A percentile compares a stretch with the other conserved stretches of the same genome.
Conservation (phyloP, 2,888 invertebrate genomes). For the Omphaloscelis lunosa region DNA sequence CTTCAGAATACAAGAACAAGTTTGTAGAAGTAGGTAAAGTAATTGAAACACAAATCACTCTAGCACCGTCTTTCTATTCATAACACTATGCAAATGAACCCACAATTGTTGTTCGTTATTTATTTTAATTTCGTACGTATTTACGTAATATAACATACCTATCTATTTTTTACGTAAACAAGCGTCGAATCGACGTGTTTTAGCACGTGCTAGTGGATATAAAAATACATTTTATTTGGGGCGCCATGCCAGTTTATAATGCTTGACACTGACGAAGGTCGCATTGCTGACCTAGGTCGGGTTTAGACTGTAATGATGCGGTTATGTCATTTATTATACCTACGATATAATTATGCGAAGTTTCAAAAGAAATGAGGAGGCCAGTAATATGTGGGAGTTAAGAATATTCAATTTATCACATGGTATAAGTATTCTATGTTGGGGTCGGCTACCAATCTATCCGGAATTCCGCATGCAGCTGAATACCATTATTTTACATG, state of each 20-base stretch:
- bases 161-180: conserved; percentile 53
- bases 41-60: conserved; percentile 13
- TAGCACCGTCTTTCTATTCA: conserved; percentile 4
- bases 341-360: not conserved
- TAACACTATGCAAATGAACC: conserved; percentile 5
- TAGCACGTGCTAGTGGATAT: conserved; percentile 44
- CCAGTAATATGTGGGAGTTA: not conserved
- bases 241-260: conserved; percentile 49
- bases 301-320: conserved; percentile 36
- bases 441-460: too few relatives aligned
- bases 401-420: not conserved
- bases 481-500: too few relatives aligned
- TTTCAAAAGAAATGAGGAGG: not conserved
- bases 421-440: too few relatives aligned
- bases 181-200: conserved; percentile 22
- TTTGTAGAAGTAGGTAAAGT: not conserved
- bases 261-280: conserved; percentile 67
- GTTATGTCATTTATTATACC: conserved; percentile 26
- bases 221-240: conserved; percentile 60
- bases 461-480: too few relatives aligned
- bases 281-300: conserved; percentile 40
- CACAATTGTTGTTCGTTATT: conserved; percentile 21
- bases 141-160: conserved; percentile 43
- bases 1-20: not conserved
- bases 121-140: conserved; percentile 31